Base-by-base conservation (phyloP, 2,113 vertebrate genomes). In the Pholis gunnellus region DNA sequence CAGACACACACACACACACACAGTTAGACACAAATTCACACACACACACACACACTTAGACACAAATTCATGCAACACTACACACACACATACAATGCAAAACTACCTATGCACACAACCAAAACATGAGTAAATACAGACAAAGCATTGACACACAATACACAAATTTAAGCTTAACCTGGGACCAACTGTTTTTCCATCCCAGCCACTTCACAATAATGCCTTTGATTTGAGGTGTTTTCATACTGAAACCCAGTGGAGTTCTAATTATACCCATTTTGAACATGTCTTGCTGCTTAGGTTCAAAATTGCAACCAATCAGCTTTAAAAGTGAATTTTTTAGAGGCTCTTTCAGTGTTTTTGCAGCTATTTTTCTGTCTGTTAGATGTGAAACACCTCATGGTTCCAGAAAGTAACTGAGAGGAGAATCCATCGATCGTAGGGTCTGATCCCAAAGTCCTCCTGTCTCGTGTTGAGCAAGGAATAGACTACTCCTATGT, bases 21-120 rank as follows among this genome's bases (percentile, higher is more conserved):
- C 40, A 72, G 2, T 1, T 15, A 17, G 20, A 46, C 29, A 78
- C 46, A 46, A 27, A 44, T 11, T 9, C n/a, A 70, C 36, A 70
- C 27, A 4, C 38, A 25, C 54, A 73, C 2, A 63, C 15, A 5
- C 44, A 22, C 40, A 72, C 13, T 1, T 15, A 17, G 20, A 46
- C 29, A 78, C 46, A 46, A 27, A 44, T 11, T 9, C n/a, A 70
- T 38, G 48, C 63, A 67, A 67, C 5, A 63, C 27, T 50, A 70
- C 15, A 25, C 67, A 79, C 38, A 42, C 9, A 14, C 50, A 73
- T 6, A 17, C 14, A 4, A 31, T 31, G 7, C 17, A 42, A 29
- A 31, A 22, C 40, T 20, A 65, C 25, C 11, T 25, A 68, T 5
- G 48, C 27, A 44, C 22, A 72, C 9, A 66, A 79, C 38, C 44